Percentiles rank a stretch among this genome's conserved stretches.
phyloP scores from a whole-genome alignment of 2,113 vertebrate species.

The Verasper variegatus region DNA sequence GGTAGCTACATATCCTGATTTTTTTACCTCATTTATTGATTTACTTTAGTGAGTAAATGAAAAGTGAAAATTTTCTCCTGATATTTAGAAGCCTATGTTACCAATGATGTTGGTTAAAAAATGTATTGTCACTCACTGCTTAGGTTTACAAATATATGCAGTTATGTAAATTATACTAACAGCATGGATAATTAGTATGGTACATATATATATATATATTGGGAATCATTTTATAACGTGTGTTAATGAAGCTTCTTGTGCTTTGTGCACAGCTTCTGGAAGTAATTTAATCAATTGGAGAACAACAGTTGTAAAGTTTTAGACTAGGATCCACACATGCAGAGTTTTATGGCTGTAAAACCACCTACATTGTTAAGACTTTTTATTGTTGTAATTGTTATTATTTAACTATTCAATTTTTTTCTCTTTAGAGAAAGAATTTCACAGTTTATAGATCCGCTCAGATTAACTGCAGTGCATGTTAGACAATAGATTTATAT shows the following conservation, averaged over 20 bases:
- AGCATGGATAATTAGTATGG: background rate
- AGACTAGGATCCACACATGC: slow-evolving; percentile 50
- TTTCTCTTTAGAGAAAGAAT: slow-evolving; percentile 4
- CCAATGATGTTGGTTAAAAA: background rate
- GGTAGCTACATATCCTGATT: background rate
- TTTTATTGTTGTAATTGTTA: slow-evolving; percentile 24
- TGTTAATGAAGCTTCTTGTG: background rate
- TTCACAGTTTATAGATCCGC: slow-evolving; percentile 1
- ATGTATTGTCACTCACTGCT: background rate
- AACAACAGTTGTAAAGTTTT: slow-evolving; percentile 54
- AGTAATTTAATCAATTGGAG: slow-evolving; percentile 61
- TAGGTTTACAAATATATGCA: slow-evolving; percentile 11
- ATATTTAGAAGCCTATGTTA: background rate
- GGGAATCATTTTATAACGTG: slow-evolving; percentile 22
- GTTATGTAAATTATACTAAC: background rate
- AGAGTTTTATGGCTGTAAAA: slow-evolving; percentile 48
- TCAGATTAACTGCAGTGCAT: background rate
- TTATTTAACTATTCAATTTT: slow-evolving; percentile 15
- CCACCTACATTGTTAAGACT: slow-evolving; percentile 43
- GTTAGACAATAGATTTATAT: background rate
- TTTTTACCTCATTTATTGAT: background rate
- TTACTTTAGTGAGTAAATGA: background rate
- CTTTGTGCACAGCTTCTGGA: slow-evolving; percentile 52
- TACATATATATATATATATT: background rate
- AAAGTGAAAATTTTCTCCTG: background rate